These are phyloP conservation scores for Penaeus monodon DNA, from an alignment of 2,888 invertebrate species.

Conservation along the genomic window DNA sequence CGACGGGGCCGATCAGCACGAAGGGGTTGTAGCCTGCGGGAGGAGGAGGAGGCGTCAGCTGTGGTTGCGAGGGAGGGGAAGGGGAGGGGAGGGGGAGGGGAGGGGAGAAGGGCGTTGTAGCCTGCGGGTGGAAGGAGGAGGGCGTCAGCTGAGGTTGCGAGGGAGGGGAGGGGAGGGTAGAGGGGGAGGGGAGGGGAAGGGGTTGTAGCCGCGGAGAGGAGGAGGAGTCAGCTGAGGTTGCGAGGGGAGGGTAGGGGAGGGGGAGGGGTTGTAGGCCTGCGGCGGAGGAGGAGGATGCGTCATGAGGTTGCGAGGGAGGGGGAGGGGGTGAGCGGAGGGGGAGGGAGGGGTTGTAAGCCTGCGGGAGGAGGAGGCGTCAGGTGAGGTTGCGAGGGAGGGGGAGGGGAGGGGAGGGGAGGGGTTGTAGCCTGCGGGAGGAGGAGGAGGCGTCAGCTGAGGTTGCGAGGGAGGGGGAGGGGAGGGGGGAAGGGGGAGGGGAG, in stretches of 20 bases:
- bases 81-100: not conserved
- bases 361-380: not conserved
- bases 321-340: not conserved
- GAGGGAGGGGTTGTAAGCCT: not conserved
- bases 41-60: not conserved
- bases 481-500: not conserved
- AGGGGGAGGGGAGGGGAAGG: not conserved
- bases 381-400: not conserved
- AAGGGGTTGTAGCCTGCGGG: conserved; percentile 58
- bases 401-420: not conserved
- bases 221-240: too few species aligned
- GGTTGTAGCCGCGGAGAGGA: not conserved
- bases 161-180: not conserved
- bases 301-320: not conserved
- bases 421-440: too few species aligned
- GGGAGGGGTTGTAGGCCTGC: not conserved
- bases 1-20: conserved; percentile 64
- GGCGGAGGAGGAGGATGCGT: not conserved
- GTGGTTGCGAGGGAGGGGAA: too few species aligned
- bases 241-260: too few species aligned
- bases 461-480: not conserved
- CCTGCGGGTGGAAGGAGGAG: too few species aligned
- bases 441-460: not conserved
- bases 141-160: too few species aligned
- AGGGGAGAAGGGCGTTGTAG: not conserved